Evolutionary conservation across 2,888 invertebrate species (phyloP).

Genomic region (Ichneumoninae sp.): DNA sequence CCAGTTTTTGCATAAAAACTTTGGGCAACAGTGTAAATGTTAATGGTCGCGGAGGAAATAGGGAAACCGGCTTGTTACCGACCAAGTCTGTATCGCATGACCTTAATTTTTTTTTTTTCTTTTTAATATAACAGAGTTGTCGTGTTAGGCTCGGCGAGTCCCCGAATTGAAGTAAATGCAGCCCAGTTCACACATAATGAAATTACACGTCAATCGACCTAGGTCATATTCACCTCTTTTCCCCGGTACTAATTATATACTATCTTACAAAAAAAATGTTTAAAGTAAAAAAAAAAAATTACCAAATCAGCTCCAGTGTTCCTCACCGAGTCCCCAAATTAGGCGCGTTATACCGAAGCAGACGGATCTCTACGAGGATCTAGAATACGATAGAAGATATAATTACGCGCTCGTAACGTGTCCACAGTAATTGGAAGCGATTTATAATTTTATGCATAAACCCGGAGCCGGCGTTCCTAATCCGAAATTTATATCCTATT

Average conservation of each 20-base stretch:
- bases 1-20: too few relatives aligned
- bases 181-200: not conserved
- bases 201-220: not conserved
- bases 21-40: too few relatives aligned
- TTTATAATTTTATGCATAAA: slow-evolving; percentile 60
- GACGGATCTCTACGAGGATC: slow-evolving; percentile 11
- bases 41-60: too few relatives aligned
- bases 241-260: too few relatives aligned
- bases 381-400: slow-evolving; percentile 24
- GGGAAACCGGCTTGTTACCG: too few relatives aligned
- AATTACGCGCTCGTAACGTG: slow-evolving; percentile 58
- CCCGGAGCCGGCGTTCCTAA: not conserved
- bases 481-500: slow-evolving; percentile 22
- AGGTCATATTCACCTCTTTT: too few relatives aligned
- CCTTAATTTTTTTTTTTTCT: too few relatives aligned
- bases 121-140: too few relatives aligned
- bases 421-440: slow-evolving; percentile 52
- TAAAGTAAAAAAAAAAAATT: not conserved
- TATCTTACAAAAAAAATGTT: not conserved
- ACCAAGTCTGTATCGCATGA: too few relatives aligned
- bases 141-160: too few relatives aligned
- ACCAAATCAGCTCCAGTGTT: not conserved
- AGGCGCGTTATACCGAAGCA: slow-evolving; percentile 2
- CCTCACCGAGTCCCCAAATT: not conserved
- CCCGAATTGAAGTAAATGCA: too few relatives aligned